Percentiles rank a stretch among this genome's conserved stretches.
phyloP scores from a whole-genome alignment of 2,797 vertebrate genomes.

The Falco concolor region DNA sequence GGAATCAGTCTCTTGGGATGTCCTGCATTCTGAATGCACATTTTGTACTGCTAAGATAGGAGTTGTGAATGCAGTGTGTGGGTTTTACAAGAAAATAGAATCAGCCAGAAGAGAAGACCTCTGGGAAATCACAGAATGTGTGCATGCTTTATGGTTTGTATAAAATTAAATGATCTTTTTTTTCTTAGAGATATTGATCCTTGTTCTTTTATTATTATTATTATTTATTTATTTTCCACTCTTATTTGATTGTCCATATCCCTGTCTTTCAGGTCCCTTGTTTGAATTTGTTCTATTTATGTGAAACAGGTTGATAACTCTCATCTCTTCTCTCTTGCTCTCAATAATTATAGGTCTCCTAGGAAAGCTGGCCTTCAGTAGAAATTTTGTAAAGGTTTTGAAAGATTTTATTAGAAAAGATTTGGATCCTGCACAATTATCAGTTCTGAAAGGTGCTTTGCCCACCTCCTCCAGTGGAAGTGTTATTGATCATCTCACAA shows the following conservation, averaged over 20 bases:
- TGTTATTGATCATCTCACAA: constrained; percentile 68
- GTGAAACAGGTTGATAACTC: constrained; percentile 31
- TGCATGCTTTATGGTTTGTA: constrained; percentile 66
- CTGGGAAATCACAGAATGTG: constrained; percentile 70
- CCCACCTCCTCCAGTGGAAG: constrained; percentile 54
- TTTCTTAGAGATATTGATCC: constrained; percentile 54
- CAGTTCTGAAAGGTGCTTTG: constrained; percentile 66
- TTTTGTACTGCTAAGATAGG: neutral
- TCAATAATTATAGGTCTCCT: constrained; percentile 70
- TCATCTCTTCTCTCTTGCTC: constrained; percentile 2
- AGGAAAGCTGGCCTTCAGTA: constrained; percentile 57
- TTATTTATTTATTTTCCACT: neutral
- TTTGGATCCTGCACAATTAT: constrained; percentile 65
- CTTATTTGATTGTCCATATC: constrained; percentile 34
- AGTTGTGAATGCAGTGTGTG: neutral
- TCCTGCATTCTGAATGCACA: neutral
- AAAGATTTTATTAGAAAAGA: constrained; percentile 71
- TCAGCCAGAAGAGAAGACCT: constrained; percentile 20
- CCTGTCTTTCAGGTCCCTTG: neutral
- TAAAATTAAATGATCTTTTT: constrained; percentile 62
- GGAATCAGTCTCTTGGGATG: neutral
- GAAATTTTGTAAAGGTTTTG: constrained; percentile 63
- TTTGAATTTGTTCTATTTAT: constrained; percentile 19
- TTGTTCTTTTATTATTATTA: neutral
- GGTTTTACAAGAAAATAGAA: constrained; percentile 30